Conservation (phyloP, 2,797 vertebrate species). For the Poeciliopsis gracilis region DNA sequence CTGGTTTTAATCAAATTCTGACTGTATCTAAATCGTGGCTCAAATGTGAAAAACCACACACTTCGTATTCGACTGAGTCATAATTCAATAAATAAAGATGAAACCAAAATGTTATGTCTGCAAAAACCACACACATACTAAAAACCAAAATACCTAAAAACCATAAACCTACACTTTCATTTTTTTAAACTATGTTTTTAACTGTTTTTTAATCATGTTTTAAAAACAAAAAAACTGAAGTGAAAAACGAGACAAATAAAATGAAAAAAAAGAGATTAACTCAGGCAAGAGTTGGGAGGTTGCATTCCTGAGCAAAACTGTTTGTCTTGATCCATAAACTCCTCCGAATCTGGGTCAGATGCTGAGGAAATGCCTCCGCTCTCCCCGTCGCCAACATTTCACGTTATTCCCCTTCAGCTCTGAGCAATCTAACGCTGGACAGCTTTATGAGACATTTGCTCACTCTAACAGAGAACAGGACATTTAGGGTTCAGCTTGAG, state of each 20-base stretch:
- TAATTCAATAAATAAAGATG: not conserved
- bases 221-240: not conserved
- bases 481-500: conserved; percentile 22
- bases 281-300: conserved; percentile 18
- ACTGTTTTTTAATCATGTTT: not conserved
- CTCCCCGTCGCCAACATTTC: conserved; percentile 31
- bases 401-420: conserved; percentile 32
- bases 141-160: not conserved
- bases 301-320: conserved; percentile 67
- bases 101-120: not conserved
- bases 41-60: not conserved
- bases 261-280: conserved; percentile 25
- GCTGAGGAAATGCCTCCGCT: conserved; percentile 34
- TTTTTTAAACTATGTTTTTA: not conserved
- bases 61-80: not conserved
- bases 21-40: not conserved
- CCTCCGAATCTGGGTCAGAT: conserved; percentile 73
- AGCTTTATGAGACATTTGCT: conserved; percentile 29
- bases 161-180: no score
- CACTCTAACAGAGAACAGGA: conserved; percentile 28
- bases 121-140: not conserved
- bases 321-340: conserved; percentile 70
- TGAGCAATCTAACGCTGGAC: conserved; percentile 21
- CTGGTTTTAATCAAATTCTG: not conserved
- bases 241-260: conserved; percentile 21